phyloP scores from a whole-genome alignment of 2,888 invertebrate species.

The Aplocera efformata region DNA sequence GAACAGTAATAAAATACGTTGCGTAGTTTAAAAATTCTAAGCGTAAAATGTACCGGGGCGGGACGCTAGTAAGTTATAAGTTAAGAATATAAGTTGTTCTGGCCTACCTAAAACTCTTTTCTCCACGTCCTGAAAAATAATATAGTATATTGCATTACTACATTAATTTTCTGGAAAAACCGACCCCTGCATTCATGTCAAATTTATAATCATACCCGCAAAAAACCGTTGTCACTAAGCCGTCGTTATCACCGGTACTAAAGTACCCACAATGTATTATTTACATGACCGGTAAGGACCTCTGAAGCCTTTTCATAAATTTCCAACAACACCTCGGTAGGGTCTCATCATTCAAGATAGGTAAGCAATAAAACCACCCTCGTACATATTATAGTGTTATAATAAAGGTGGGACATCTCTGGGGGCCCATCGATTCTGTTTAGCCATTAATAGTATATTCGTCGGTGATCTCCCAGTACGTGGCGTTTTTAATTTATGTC shows the following conservation, averaged over 20 bases:
- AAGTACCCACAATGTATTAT: conserved; percentile 40
- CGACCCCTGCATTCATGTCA: conserved; percentile 5
- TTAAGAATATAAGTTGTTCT: no score
- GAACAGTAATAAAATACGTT: no score
- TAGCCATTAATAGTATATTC: conserved; percentile 58
- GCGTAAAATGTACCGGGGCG: no score
- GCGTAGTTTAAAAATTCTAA: no score
- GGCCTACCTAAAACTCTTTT: no score
- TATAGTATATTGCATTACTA: no score
- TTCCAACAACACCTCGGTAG: conserved; percentile 50
- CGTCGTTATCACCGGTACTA: conserved; percentile 28
- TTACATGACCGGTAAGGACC: conserved; percentile 45
- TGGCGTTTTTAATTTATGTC: no score
- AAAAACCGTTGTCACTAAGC: conserved; percentile 25
- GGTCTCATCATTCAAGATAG: conserved; percentile 58
- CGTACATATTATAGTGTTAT: conserved; percentile 67
- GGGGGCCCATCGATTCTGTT: conserved; percentile 68
- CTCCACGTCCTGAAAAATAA: no score
- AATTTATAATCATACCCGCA: conserved; percentile 19
- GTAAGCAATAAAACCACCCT: conserved; percentile 67
- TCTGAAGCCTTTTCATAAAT: conserved; percentile 60
- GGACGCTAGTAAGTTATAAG: no score
- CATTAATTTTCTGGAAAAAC: no score
- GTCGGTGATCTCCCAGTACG: conserved; percentile 12
- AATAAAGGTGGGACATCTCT: conserved; percentile 59